Conservation (phyloP, 2,113 vertebrate genomes). For the Campylomormyrus numenius region DNA sequence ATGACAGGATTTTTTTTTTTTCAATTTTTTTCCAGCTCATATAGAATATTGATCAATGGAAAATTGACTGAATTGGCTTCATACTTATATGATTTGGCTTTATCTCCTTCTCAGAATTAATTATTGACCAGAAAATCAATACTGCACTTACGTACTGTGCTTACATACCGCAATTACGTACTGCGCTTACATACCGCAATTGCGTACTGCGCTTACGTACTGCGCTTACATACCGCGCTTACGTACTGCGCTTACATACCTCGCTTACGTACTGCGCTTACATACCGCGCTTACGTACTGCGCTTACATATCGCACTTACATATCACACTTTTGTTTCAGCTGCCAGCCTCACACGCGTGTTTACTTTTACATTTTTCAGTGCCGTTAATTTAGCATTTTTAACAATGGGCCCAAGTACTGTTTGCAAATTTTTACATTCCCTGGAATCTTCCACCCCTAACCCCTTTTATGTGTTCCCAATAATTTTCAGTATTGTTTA, state of each 20-base stretch:
- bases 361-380: background rate
- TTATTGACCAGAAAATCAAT: background rate
- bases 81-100: background rate
- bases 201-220: too few relatives aligned
- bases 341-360: background rate
- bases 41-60: background rate
- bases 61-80: background rate
- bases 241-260: too few relatives aligned
- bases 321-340: background rate
- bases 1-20: background rate
- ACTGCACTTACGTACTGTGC: too few relatives aligned
- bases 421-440: background rate
- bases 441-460: background rate
- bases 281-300: too few relatives aligned
- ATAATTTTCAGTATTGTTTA: too few relatives aligned
- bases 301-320: fast-evolving
- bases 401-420: background rate
- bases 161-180: too few relatives aligned
- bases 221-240: too few relatives aligned
- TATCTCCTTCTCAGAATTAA: background rate
- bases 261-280: too few relatives aligned
- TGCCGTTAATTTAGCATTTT: background rate
- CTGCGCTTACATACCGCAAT: too few relatives aligned
- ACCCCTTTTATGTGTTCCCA: background rate
- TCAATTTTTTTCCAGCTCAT: background rate